Evolutionary conservation across 2,888 invertebrate genomes (phyloP).

Genomic region (Megaustenia siamemsis): DNA sequence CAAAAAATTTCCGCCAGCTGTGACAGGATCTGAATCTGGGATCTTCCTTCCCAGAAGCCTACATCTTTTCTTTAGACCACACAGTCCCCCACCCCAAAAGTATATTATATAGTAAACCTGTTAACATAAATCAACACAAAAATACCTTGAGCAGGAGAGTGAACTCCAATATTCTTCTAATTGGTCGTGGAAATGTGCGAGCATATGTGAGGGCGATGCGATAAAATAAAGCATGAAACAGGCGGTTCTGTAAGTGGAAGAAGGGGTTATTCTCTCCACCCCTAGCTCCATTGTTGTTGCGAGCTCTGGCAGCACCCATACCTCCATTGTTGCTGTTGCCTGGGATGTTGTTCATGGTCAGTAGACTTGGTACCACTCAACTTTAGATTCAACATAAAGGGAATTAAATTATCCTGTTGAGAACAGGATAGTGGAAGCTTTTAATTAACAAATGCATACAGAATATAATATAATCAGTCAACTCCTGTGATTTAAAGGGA

Average conservation of each 20-base stretch:
- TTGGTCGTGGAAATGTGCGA: constrained; percentile 89
- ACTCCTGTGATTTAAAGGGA: too few species aligned
- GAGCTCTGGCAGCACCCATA: constrained; percentile 35
- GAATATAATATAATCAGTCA: too few species aligned
- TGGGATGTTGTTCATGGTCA: constrained; percentile 50
- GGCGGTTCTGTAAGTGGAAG: constrained; percentile 88
- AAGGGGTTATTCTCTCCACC: constrained; percentile 73
- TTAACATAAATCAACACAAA: too few species aligned
- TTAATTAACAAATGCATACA: too few species aligned
- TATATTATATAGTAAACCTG: too few species aligned
- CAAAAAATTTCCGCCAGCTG: too few species aligned
- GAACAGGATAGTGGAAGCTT: too few species aligned
- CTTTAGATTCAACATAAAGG: not conserved
- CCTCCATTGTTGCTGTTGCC: constrained; percentile 52
- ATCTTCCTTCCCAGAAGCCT: too few species aligned
- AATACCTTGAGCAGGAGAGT: constrained; percentile 88
- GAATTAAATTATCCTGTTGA: not conserved
- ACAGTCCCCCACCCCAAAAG: too few species aligned
- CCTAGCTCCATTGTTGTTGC: constrained; percentile 56
- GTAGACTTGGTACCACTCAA: not conserved
- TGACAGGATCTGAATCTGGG: too few species aligned
- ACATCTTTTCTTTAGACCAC: too few species aligned
- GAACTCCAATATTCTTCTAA: constrained; percentile 91
- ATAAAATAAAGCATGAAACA: constrained; percentile 96
- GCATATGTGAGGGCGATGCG: constrained; percentile 95